Evolutionary conservation across 2,888 invertebrate genomes (phyloP), one percentile per base, ranked within the genome.

Genomic region (Nomada ruficornis): DNA sequence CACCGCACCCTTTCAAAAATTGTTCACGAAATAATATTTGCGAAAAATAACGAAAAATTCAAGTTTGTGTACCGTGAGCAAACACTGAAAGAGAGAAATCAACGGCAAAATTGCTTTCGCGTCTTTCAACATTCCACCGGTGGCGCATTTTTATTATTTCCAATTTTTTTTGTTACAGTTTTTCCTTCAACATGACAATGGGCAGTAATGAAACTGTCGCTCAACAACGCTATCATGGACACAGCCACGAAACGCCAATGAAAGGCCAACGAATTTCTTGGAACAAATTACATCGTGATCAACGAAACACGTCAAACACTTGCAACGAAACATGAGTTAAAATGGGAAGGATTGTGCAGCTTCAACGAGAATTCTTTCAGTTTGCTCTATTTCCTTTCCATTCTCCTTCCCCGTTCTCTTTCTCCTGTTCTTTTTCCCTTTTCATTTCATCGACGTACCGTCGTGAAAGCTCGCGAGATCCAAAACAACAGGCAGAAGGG

Each of bases 191-290:
- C 67, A 71, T 59, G 70, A 59, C 57, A 20, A 23, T 54, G 20
- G 10, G 26, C 29, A n/a, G 65, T 80, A 82, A 82, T 80, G 80
- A 71, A 80, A 75, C 65, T 82, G 80, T 47, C 82, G 76, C 57
- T 82, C 75, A 67, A 54, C 62, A 52, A 23, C 23, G 64, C 44
- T 54, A 77, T 68, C 71, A 23, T 52, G 50, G 26, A 10, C 72
- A 60, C 23, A 23, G 29, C 36, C 26, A n/a, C 11, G 68, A 36
- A 64, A 69, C 42, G 42, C 64, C 57, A 50, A 11, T 54, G 54
- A 65, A 80, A 63, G 42, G 13, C 0, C 50, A 13, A 50, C 18
- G 67, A 75, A 71, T 72, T 76, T 65, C 81, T 77, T 77, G 26
- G 26, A 62, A 63, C 54, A 47, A 70, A 80, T 74, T 80, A 81